Evolutionary conservation across 2,797 vertebrate genomes (phyloP), one percentile per base, ranked within the genome.

Genomic region (Ibycter americanus): DNA sequence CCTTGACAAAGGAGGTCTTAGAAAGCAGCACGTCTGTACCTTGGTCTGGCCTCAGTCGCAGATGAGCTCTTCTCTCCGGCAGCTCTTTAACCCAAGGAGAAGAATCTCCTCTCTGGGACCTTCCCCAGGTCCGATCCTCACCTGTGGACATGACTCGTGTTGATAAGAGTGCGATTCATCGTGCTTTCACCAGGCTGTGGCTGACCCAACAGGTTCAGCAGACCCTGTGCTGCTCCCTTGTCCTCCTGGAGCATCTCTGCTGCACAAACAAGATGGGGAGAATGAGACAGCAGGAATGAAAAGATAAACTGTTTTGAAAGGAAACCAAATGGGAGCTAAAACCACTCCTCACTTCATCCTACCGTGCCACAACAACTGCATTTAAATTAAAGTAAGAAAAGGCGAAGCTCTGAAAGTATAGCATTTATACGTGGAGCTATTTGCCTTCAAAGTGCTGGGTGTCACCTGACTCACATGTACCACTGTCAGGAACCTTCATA

Each of bases 91-190:
- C 31, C 65, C 40, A 38, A 32, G 31, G 72, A 86, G 67, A 46
- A 65, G 23, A 38, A 29, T 46, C 25, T 29, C n/a, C 12, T 5
- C 68, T 61, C 80, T 66, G 47, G 42, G 42, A 36, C 29, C 9
- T 67, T 56, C 14, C n/a, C 47, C 59, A 49, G 46, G n/a, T 27
- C 65, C 34, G 11, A 22, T 27, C n/a, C n/a, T 90, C 62, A 42
- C 27, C 16, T 11, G 23, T 42, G 54, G 68, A 36, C 0, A 0
- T 0, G 8, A 40, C 34, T 47, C 7, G 0, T 42, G 22, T 1
- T 15, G 80, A 46, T 29, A 40, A 81, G 76, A 61, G 80, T 34
- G 47, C 0, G 8, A 54, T 32, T 63, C 67, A 9, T 20, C 19
- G 59, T 0, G 4, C 26, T n/a, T 51, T 54, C 82, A 19, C 13